phyloP scores from a whole-genome alignment of 2,888 invertebrate genomes.

The Corythucha ciliata region DNA sequence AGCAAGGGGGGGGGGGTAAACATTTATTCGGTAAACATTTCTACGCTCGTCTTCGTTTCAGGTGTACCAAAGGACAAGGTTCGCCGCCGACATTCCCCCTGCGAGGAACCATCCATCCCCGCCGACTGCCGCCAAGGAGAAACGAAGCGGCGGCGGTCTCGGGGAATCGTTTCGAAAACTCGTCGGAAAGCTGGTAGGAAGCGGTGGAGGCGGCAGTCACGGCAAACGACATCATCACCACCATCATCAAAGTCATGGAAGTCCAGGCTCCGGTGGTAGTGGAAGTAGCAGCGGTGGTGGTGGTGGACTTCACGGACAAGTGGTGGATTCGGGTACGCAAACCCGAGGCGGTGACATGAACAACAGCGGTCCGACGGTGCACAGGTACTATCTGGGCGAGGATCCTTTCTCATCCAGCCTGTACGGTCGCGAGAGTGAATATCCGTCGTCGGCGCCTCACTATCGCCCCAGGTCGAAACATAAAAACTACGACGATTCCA shows the following conservation, averaged over 20 bases:
- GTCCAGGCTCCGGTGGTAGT: constrained; percentile 2
- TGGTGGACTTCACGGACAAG: constrained; percentile 15
- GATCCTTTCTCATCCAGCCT: constrained; percentile 76
- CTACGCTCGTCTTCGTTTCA: no score
- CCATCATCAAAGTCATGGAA: constrained; percentile 38
- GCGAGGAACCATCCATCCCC: constrained; percentile 39
- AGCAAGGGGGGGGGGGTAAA: no score
- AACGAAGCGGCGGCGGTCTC: constrained; percentile 41
- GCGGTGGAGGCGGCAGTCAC: no score
- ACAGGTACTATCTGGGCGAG: constrained; percentile 75
- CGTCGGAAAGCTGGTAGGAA: constrained; percentile 66
- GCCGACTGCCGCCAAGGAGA: constrained; percentile 22
- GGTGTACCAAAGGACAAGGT: constrained; percentile 61
- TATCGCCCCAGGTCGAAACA: constrained; percentile 19
- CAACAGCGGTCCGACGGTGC: constrained; percentile 44
- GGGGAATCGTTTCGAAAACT: constrained; percentile 73
- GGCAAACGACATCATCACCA: constrained; percentile 52
- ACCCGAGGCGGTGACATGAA: constrained; percentile 41
- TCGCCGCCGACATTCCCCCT: constrained; percentile 49
- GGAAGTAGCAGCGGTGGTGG: no score
- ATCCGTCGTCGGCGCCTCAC: constrained; percentile 50
- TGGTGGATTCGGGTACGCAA: constrained; percentile 30
- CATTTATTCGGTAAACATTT: no score
- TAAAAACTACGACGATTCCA: constrained; percentile 19
- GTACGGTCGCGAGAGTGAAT: constrained; percentile 75